These are phyloP conservation scores for Tinea pellionella DNA, from an alignment of 2,888 invertebrate species.

Conservation along the genomic window DNA sequence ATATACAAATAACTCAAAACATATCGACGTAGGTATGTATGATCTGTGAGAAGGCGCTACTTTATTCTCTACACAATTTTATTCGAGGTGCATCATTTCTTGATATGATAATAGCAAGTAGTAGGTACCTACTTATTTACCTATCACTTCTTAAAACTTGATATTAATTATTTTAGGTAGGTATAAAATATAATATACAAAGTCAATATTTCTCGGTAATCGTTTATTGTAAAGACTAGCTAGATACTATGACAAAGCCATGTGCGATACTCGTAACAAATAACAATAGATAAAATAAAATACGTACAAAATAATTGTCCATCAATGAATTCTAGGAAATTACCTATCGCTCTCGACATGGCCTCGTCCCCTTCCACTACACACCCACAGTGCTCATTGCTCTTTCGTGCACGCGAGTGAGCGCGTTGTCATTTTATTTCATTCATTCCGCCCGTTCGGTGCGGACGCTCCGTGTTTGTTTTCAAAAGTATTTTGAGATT, in stretches of 20 bases:
- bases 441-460: slow-evolving; percentile 1
- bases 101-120: too few relatives aligned
- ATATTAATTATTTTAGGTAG: too few relatives aligned
- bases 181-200: too few relatives aligned
- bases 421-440: neutral
- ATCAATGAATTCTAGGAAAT: neutral
- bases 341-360: neutral
- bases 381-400: neutral
- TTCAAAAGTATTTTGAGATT: neutral
- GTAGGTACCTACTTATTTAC: too few relatives aligned
- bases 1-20: neutral
- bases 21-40: too few relatives aligned
- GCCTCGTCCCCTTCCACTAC: neutral
- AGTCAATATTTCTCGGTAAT: too few relatives aligned
- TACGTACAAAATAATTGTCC: neutral
- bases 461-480: neutral
- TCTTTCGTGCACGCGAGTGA: neutral
- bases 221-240: neutral
- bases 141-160: too few relatives aligned
- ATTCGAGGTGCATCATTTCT: too few relatives aligned
- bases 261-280: neutral
- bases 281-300: neutral
- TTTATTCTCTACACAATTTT: too few relatives aligned
- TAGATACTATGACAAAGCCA: neutral
- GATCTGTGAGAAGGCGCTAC: too few relatives aligned